A percentile compares a stretch with the other conserved stretches of the same genome.
Evolutionary conservation across 1,140 invertebrate genomes (phyloP).

Genomic region (Nebria ingens): DNA sequence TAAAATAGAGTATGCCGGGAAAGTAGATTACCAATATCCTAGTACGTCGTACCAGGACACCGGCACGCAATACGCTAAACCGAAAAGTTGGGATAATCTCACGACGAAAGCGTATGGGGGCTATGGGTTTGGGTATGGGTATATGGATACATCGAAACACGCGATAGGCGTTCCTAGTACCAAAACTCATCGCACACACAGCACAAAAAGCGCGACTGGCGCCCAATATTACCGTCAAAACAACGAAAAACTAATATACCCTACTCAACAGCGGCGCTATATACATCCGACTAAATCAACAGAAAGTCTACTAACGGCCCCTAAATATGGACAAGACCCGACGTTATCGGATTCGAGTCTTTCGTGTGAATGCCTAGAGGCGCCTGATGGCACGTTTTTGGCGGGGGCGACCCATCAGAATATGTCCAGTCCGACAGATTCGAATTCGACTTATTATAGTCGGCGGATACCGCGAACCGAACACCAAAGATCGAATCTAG

Average conservation of each 20-base stretch:
- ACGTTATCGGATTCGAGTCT: slow-evolving; percentile 50
- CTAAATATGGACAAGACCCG: slow-evolving; percentile 43
- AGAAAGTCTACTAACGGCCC: slow-evolving; percentile 57
- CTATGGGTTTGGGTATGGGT: slow-evolving; percentile 75
- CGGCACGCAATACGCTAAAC: slow-evolving; percentile 56
- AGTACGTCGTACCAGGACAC: slow-evolving; percentile 31
- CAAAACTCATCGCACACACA: slow-evolving; percentile 37
- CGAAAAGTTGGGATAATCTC: slow-evolving; percentile 80
- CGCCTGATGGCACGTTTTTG: slow-evolving; percentile 34
- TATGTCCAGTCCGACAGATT: slow-evolving; percentile 34
- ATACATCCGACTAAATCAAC: slow-evolving; percentile 63
- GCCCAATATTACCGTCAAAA: slow-evolving; percentile 15
- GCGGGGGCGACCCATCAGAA: slow-evolving; percentile 30
- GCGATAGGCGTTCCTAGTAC: too few relatives aligned
- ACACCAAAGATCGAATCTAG: slow-evolving; percentile 38
- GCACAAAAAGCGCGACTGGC: slow-evolving; percentile 35
- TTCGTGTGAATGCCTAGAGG: slow-evolving; percentile 56
- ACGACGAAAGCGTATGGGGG: slow-evolving; percentile 66
- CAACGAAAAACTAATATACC: slow-evolving; percentile 18
- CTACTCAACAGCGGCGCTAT: slow-evolving; percentile 36
- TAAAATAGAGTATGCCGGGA: slow-evolving; percentile 26
- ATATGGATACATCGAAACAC: slow-evolving; percentile 51
- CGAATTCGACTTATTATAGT: slow-evolving; percentile 39
- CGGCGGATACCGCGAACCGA: slow-evolving; percentile 37
- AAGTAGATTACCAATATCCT: slow-evolving; percentile 34